Evolutionary conservation across 1,140 invertebrate genomes (phyloP), one percentile per base, ranked within the genome.

Genomic region (Formica selysi): DNA sequence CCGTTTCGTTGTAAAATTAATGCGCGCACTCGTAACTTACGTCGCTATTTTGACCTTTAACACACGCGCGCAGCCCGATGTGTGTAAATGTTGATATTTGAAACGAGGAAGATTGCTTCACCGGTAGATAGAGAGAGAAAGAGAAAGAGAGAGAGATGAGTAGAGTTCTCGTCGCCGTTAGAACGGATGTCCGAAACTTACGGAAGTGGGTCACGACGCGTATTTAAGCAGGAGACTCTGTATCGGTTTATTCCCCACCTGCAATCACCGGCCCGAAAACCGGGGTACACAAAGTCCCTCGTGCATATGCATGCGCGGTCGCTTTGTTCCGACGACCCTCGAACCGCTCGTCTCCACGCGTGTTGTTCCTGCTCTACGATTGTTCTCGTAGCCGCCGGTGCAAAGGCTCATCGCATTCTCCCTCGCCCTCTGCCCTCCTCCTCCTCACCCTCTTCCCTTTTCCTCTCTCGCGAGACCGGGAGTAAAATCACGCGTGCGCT

Each of bases 241-340:
- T 86, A 91, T 90, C 83, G 84, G 89, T 90, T 88, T 88, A 90
- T 90, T 90, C 89, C 89, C 89, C 89, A 86, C 78, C 86, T 91
- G 86, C 88, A 90, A 91, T 91, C 89, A 88, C 73, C 64, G 86
- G 78, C 36, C 89, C 83, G 83, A 73, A 67, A 88, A 86, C 73
- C 38, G 71, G 86, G 16, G 61, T 87, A 90, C 73, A 65, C 76
- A 62, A 86, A 90, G 78, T 91, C 86, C 89, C 89, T 86, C 36
- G 89, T 90, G 89, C 89, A 91, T 91, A 90, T 91, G 86, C 83
- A 90, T 91, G 83, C 78, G 38, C 78, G 32, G 38, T 57, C 76
- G 86, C 89, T 88, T 88, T 90, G 86, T 86, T 57, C 48, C 48
- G 36, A 57, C 68, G 57, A 67, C 38, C 26, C 64, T 74, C 68